These are phyloP conservation scores for Grammomys surdaster DNA, from an alignment of 2,113 vertebrate species.

Conservation along the genomic window DNA sequence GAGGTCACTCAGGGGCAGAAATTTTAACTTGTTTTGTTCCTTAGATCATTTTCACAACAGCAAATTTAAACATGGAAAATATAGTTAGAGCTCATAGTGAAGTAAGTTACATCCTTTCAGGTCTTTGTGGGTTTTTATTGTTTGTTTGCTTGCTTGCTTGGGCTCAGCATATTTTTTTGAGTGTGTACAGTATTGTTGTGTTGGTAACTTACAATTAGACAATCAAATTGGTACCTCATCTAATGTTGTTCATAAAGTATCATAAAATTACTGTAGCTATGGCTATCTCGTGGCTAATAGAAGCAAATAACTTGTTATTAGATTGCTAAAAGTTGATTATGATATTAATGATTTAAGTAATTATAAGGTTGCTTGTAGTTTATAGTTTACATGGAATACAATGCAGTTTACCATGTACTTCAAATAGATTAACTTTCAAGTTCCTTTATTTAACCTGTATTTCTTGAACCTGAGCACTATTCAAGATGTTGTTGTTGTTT, in stretches of 20 bases:
- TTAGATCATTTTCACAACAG: constrained; percentile 20
- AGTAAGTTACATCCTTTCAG: background rate
- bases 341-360: background rate
- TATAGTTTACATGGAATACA: background rate
- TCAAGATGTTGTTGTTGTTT: background rate
- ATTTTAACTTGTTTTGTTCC: background rate
- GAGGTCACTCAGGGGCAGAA: background rate
- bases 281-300: background rate
- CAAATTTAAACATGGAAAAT: background rate
- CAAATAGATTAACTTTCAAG: background rate
- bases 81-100: background rate
- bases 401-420: background rate
- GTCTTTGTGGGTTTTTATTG: background rate
- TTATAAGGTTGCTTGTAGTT: background rate
- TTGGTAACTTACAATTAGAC: background rate
- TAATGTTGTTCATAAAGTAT: background rate
- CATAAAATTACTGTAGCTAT: background rate
- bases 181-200: background rate
- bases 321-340: background rate
- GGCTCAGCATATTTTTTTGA: background rate
- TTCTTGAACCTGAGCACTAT: background rate
- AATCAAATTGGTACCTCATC: background rate
- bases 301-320: background rate
- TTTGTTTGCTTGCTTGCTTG: background rate
- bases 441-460: constrained; percentile 6